These are phyloP conservation scores for Parnassius apollo DNA, from an alignment of 2,888 invertebrate species.

Conservation along the genomic window DNA sequence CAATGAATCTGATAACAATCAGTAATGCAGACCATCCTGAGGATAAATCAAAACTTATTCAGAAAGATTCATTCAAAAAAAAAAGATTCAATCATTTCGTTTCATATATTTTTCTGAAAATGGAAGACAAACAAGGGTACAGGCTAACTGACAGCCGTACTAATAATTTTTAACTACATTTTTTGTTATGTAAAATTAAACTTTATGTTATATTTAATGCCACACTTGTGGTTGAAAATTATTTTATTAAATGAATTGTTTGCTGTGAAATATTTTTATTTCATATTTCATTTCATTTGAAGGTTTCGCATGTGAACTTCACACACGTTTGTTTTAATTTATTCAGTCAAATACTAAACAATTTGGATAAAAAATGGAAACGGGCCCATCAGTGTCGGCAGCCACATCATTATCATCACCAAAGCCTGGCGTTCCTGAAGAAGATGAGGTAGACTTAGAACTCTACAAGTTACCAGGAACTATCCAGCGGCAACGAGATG, in stretches of 20 bases:
- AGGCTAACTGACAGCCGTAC: no score
- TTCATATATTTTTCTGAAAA: no score
- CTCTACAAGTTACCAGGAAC: constrained; percentile 92
- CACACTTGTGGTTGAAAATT: no score
- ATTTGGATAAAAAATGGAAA: constrained; percentile 65
- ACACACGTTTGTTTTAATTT: neutral
- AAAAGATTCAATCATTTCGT: no score
- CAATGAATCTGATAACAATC: no score
- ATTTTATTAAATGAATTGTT: neutral
- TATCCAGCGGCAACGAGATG: constrained; percentile 92
- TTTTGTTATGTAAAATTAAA: no score
- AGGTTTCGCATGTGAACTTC: neutral
- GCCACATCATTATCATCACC: constrained; percentile 26
- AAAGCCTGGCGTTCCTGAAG: constrained; percentile 51
- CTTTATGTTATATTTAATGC: no score
- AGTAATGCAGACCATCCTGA: no score
- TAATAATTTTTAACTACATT: no score
- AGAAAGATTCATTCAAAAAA: no score
- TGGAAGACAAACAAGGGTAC: no score
- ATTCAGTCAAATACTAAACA: constrained; percentile 59
- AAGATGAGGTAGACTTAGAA: constrained; percentile 93
- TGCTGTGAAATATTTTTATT: neutral
- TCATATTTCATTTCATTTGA: neutral
- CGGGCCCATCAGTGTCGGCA: constrained; percentile 49
- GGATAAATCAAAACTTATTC: no score